These are phyloP conservation scores for Streptopelia turtur DNA, from an alignment of 2,797 vertebrate genomes.

Conservation along the genomic window DNA sequence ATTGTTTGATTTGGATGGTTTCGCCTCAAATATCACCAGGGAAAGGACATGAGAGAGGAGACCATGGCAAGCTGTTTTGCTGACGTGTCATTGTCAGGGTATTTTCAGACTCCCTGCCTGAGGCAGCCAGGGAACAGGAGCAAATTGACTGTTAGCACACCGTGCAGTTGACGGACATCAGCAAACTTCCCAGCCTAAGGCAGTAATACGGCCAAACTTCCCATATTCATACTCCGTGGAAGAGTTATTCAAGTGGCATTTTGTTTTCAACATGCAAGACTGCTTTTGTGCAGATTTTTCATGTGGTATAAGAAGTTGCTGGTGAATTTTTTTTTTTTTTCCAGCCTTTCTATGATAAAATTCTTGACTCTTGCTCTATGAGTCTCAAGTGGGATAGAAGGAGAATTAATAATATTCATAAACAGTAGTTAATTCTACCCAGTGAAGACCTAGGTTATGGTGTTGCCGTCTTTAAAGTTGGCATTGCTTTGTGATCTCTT, in stretches of 20 bases:
- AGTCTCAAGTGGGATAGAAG: background rate
- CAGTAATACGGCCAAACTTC: fast-evolving
- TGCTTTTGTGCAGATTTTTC: background rate
- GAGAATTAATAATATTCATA: background rate
- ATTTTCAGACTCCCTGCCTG: background rate
- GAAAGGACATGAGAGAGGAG: background rate
- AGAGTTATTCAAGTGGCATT: background rate
- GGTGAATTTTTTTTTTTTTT: background rate
- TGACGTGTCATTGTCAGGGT: background rate
- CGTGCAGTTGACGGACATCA: background rate
- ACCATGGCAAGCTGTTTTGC: background rate
- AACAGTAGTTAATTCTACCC: background rate
- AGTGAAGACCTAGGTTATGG: background rate
- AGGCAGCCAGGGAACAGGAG: background rate
- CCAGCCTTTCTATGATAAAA: background rate
- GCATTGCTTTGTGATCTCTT: background rate
- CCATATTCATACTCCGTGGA: background rate
- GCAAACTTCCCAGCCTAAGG: background rate
- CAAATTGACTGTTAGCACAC: background rate
- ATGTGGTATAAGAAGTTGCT: background rate
- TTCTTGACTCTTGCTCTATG: background rate
- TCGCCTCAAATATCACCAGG: background rate
- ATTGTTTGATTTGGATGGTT: background rate
- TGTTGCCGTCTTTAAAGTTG: background rate
- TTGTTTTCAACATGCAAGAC: background rate